These are phyloP conservation scores for Stratiomys singularior DNA, from an alignment of 2,888 invertebrate species.

Conservation along the genomic window DNA sequence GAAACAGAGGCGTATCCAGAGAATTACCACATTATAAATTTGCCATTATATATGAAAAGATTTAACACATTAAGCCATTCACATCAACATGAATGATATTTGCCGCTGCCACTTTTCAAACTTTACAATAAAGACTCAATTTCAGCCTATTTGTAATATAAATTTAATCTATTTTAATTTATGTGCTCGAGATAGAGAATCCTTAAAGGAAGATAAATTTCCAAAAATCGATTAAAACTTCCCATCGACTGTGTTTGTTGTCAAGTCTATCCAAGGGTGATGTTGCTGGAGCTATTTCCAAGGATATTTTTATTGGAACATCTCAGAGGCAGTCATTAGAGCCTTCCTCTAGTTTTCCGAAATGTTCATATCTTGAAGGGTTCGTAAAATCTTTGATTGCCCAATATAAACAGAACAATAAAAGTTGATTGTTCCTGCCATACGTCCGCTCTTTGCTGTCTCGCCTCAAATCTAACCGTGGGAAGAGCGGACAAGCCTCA, in stretches of 20 bases:
- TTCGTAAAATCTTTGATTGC: slow-evolving; percentile 46
- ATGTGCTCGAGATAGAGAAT: slow-evolving; percentile 4
- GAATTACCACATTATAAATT: too few species aligned
- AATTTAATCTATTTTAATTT: slow-evolving; percentile 37
- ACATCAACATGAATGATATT: too few species aligned
- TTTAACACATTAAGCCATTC: too few species aligned
- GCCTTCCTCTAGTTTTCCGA: slow-evolving; percentile 34
- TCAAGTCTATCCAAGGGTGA: background rate
- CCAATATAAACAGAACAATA: slow-evolving; percentile 44
- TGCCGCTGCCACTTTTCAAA: too few species aligned
- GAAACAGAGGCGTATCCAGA: too few species aligned
- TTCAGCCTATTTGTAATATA: slow-evolving; percentile 9
- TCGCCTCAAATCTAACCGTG: background rate
- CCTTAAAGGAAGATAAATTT: slow-evolving; percentile 7
- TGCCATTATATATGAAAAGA: too few species aligned
- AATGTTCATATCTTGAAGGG: slow-evolving; percentile 44
- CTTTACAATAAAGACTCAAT: background rate
- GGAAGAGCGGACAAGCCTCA: background rate
- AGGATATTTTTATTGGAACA: background rate
- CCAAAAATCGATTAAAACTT: slow-evolving; percentile 20
- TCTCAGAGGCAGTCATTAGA: slow-evolving; percentile 37
- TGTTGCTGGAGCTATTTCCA: background rate
- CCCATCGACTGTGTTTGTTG: background rate
- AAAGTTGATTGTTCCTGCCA: slow-evolving; percentile 42
- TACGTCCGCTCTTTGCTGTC: background rate